Evolutionary conservation across 1,140 invertebrate species (phyloP).

Genomic region (Wiebesia pumilae): DNA sequence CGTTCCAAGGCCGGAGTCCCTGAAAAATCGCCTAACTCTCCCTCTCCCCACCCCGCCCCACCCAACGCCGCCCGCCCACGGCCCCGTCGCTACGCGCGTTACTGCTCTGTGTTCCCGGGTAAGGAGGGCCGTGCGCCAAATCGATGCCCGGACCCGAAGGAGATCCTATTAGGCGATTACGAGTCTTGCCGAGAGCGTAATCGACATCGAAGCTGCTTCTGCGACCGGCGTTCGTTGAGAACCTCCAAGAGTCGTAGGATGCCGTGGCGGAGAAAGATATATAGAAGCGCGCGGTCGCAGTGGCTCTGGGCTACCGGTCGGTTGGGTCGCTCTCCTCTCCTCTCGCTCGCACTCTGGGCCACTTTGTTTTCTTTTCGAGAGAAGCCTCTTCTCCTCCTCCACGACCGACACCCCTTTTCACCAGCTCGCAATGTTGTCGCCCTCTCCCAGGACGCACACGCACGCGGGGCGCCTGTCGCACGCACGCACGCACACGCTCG

Average conservation of each 20-base stretch:
- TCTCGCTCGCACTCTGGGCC: slow-evolving; percentile 50
- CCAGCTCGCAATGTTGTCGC: not conserved
- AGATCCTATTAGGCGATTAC: slow-evolving; percentile 45
- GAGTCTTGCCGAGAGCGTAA: not conserved
- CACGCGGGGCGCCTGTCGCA: no score
- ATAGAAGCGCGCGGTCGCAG: slow-evolving; percentile 57
- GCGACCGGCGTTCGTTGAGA: slow-evolving; percentile 61
- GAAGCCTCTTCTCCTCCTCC: not conserved
- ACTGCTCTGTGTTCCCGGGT: slow-evolving; percentile 54
- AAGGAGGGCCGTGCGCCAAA: not conserved
- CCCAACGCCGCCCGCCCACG: no score
- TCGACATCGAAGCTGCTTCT: slow-evolving; percentile 37
- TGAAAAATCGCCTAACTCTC: slow-evolving; percentile 73
- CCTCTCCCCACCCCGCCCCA: no score
- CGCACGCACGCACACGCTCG: no score
- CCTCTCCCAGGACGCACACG: no score
- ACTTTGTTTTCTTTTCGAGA: slow-evolving; percentile 63
- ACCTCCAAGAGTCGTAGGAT: slow-evolving; percentile 65
- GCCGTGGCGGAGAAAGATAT: slow-evolving; percentile 68
- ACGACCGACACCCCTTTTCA: slow-evolving; percentile 14
- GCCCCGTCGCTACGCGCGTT: slow-evolving; percentile 59
- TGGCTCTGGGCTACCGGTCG: slow-evolving; percentile 67
- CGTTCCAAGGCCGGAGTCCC: slow-evolving; percentile 35
- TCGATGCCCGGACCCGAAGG: not conserved
- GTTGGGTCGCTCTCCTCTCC: slow-evolving; percentile 71